Base-by-base conservation (phyloP, 1,140 invertebrate species). In the Coelopa frigida region DNA sequence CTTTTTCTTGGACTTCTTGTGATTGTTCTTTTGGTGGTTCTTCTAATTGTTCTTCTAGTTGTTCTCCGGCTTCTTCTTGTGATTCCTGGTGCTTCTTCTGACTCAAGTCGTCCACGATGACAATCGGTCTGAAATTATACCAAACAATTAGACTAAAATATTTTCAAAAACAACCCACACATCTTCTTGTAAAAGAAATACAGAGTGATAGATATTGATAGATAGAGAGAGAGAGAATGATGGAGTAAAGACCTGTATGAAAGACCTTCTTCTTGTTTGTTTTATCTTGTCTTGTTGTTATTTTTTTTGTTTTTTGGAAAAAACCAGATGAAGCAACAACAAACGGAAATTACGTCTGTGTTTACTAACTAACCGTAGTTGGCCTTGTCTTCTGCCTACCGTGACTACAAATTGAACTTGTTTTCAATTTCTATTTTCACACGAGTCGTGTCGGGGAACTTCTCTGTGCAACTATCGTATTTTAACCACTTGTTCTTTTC, bases 21-120 rank as follows among this genome's bases (percentile, higher is more conserved):
- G 20, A 17, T 24, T 11, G 11, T n/a, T 11, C 22, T 26, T 29
- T 21, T 44, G 8, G 17, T 44, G 4, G 7, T 20, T 20, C 15
- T 20, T 22, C 27, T 32, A 21, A 17, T 24, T 14, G 10, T 20
- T 31, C 24, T 14, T 29, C 26, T 5, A 18, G 27, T 31, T 12
- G 17, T 21, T 26, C 27, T 32, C 29, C 8, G 18, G 14, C n/a
- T 23, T 49, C 38, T 57, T 49, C 37, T 35, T 39, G 35, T 23
- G 38, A 42, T 15, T 22, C 32, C 15, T 17, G 4, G 3, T 40
- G 32, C 24, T 48, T 35, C 21, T 52, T 33, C 40, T 53, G 48
- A 20, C 48, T 50, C 44, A 53, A 48, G 49, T 67, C 60, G 52
- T 66, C 60, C 26, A 56, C 58, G 49, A 57, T 54, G 39, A 58